Evolutionary conservation across 2,888 invertebrate genomes (phyloP).

Genomic region (Phengaris arion): DNA sequence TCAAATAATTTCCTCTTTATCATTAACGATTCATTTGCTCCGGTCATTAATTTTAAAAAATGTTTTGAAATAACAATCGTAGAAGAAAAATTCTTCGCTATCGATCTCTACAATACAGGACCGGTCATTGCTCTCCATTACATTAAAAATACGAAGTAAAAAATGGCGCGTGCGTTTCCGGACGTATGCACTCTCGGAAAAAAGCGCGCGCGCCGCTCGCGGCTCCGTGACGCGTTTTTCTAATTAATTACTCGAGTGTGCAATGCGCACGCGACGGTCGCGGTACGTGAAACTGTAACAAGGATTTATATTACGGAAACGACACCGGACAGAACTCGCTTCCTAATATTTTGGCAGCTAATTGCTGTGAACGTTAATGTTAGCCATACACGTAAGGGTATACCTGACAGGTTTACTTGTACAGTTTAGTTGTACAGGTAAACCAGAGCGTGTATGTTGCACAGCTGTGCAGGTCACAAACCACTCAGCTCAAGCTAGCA

Average conservation of each 20-base stretch:
- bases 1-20: background rate
- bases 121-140: constrained; percentile 41
- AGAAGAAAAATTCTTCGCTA: constrained; percentile 27
- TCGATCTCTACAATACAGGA: constrained; percentile 32
- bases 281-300: constrained; percentile 37
- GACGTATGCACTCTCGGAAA: constrained; percentile 44
- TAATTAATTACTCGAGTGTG: constrained; percentile 43
- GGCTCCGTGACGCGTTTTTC: constrained; percentile 50
- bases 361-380: background rate
- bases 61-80: constrained; percentile 22
- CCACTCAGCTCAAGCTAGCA: too few relatives aligned
- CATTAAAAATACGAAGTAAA: constrained; percentile 43
- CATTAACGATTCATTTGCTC: constrained; percentile 21
- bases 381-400: too few relatives aligned
- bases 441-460: too few relatives aligned
- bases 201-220: constrained; percentile 43
- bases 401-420: too few relatives aligned
- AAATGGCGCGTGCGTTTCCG: constrained; percentile 50
- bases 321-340: constrained; percentile 17
- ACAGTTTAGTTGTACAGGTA: too few relatives aligned
- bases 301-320: constrained; percentile 34
- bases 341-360: constrained; percentile 4
- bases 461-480: too few relatives aligned
- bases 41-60: constrained; percentile 28
- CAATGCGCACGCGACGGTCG: constrained; percentile 42